These are phyloP conservation scores for Bufo gargarizans DNA, from an alignment of 2,113 vertebrate species.

Conservation along the genomic window DNA sequence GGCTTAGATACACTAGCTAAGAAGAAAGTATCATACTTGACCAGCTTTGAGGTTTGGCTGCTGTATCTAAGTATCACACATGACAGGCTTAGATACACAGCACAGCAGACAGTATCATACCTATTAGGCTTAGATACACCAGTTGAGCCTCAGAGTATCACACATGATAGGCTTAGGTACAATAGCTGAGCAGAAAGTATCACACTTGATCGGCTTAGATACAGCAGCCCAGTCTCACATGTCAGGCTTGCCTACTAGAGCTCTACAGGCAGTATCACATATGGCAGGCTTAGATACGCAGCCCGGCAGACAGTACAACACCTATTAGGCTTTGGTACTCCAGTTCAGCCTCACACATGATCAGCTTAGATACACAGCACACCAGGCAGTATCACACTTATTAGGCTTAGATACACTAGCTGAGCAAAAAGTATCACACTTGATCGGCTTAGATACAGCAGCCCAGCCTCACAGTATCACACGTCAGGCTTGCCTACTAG, in stretches of 20 bases:
- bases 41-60: background rate
- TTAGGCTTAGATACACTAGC: background rate
- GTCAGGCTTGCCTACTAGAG: background rate
- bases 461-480: no score
- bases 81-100: background rate
- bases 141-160: background rate
- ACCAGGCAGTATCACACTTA: background rate
- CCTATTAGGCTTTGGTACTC: no score
- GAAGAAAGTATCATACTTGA: background rate
- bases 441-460: background rate
- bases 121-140: background rate
- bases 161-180: background rate
- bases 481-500: background rate
- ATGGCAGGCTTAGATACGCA: background rate
- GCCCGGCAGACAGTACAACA: background rate
- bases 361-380: background rate
- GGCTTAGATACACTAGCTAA: background rate
- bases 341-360: no score
- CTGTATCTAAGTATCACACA: background rate
- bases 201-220: background rate
- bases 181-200: background rate
- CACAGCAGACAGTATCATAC: background rate
- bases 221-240: background rate
- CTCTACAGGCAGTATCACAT: background rate
- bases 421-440: background rate